phyloP scores from a whole-genome alignment of 2,888 invertebrate species.

The Cynaeus angustus region DNA sequence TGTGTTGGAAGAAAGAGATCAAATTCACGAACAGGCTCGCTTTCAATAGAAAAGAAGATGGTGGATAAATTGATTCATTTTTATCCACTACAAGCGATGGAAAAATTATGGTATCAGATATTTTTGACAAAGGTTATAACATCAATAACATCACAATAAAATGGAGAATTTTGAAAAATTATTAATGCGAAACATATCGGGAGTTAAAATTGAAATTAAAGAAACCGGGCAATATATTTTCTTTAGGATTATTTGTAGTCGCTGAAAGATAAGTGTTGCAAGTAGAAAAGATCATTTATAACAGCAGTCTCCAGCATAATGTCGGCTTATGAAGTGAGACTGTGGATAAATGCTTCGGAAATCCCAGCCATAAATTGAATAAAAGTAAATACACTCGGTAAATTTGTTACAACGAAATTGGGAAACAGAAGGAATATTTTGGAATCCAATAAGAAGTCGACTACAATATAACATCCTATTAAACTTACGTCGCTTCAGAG shows the following conservation, averaged over 20 bases:
- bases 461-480: conserved; percentile 49
- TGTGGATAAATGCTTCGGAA: conserved; percentile 33
- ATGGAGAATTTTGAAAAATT: too few relatives aligned
- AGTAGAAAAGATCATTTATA: conserved; percentile 22
- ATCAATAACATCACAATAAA: too few relatives aligned
- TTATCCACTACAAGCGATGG: background rate
- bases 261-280: background rate
- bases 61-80: conserved; percentile 4
- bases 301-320: conserved; percentile 1
- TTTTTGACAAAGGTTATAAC: too few relatives aligned
- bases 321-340: conserved; percentile 21
- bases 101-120: background rate
- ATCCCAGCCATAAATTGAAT: conserved; percentile 46
- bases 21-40: conserved; percentile 1
- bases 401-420: conserved; percentile 43
- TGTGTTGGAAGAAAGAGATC: conserved; percentile 10
- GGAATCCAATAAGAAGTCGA: conserved; percentile 46
- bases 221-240: too few relatives aligned
- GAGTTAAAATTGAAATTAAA: too few relatives aligned
- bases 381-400: conserved; percentile 44
- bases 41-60: background rate
- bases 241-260: too few relatives aligned
- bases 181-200: too few relatives aligned
- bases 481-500: conserved; percentile 38
- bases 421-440: conserved; percentile 47